Evolutionary conservation across 2,888 invertebrate genomes (phyloP).

Genomic region (Agrochola lychnidis): DNA sequence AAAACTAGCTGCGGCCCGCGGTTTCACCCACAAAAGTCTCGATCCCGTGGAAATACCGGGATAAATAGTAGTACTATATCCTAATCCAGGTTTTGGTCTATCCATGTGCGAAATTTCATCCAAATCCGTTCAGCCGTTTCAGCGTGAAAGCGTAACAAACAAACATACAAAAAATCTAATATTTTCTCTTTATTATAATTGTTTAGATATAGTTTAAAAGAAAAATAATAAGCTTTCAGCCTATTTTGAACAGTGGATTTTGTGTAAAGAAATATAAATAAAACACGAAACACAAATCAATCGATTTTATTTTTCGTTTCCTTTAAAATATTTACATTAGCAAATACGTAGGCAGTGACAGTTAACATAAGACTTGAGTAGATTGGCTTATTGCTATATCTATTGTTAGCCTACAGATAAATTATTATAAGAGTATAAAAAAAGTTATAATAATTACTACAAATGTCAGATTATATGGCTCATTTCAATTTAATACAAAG

Average conservation of each 20-base stretch:
- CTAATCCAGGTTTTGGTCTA: too few species aligned
- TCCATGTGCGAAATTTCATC: too few species aligned
- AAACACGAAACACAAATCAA: slow-evolving; percentile 39
- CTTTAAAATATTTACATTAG: slow-evolving; percentile 67
- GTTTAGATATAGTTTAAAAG: too few species aligned
- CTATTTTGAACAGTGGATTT: neutral
- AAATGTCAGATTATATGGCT: slow-evolving; percentile 18
- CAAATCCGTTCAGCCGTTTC: too few species aligned
- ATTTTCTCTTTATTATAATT: too few species aligned
- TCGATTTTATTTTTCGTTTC: slow-evolving; percentile 58
- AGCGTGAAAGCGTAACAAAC: too few species aligned
- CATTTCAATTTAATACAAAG: neutral
- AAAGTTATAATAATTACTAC: slow-evolving; percentile 16
- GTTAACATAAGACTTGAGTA: slow-evolving; percentile 62
- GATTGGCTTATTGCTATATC: slow-evolving; percentile 50
- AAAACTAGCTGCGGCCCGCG: too few species aligned
- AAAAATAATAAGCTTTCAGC: neutral
- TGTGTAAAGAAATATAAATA: neutral
- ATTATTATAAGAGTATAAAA: slow-evolving; percentile 42
- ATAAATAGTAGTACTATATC: too few species aligned
- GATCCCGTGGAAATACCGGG: too few species aligned
- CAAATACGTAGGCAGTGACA: slow-evolving; percentile 71
- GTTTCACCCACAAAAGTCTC: too few species aligned
- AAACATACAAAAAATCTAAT: too few species aligned
- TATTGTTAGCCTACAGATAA: slow-evolving; percentile 43